phyloP scores from a whole-genome alignment of 2,888 invertebrate genomes.

The Pyrrhia umbra region DNA sequence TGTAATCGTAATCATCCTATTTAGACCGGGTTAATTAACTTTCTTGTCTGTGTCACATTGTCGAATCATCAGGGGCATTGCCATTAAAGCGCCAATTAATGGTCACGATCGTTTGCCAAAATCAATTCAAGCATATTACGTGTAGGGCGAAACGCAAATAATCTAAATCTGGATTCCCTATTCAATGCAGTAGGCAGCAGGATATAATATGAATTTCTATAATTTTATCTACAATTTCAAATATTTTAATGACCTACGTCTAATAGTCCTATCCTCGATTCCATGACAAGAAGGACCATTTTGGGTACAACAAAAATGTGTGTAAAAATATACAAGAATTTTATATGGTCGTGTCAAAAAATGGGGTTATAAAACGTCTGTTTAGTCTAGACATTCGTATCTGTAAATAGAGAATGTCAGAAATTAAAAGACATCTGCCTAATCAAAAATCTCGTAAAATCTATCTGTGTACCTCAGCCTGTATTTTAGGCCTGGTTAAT shows the following conservation, averaged over 20 bases:
- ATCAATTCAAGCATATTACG: constrained; percentile 19
- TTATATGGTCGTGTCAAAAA: too few species aligned
- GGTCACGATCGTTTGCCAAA: constrained; percentile 19
- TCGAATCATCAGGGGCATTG: constrained; percentile 11
- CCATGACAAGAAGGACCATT: too few species aligned
- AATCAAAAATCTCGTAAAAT: constrained; percentile 2
- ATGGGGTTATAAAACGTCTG: too few species aligned
- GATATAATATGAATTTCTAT: neutral
- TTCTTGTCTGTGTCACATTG: neutral
- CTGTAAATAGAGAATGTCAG: neutral
- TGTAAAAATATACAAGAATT: too few species aligned
- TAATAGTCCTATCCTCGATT: too few species aligned
- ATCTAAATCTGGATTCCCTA: constrained; percentile 1
- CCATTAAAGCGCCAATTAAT: constrained; percentile 13
- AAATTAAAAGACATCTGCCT: neutral
- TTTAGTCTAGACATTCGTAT: neutral
- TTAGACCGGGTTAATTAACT: neutral
- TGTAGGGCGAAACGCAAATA: constrained; percentile 28
- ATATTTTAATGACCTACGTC: too few species aligned
- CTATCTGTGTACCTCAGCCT: neutral
- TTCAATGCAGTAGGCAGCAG: neutral
- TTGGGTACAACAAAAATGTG: too few species aligned
- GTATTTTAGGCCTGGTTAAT: constrained; percentile 6
- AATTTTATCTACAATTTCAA: neutral
- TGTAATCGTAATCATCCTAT: neutral